Evolutionary conservation across 2,113 vertebrate genomes (phyloP), one percentile per base, ranked within the genome.

Genomic region (Xiphophorus maculatus): DNA sequence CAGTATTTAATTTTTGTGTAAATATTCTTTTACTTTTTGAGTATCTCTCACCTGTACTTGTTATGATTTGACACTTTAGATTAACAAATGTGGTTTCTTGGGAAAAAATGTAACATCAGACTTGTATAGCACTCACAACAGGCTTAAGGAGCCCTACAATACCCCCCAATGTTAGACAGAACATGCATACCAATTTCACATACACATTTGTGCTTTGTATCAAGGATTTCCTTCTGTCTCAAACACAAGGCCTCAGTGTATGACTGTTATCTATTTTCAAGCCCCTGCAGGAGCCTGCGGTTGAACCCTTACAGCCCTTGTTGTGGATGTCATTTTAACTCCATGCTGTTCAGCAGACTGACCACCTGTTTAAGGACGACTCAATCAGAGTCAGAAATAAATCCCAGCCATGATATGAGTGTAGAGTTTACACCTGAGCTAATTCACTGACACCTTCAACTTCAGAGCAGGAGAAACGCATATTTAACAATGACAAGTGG

Each of bases 301-400:
- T 89, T 93, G 91, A 94, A 94, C 93, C 92, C 91, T 94, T 93
- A 91, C 78, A 89, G 87, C 83, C 82, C 87, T 81, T 73, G 84
- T 91, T 90, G 87, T 85, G 88, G 88, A 94, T 94, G 93, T 92
- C 90, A 94, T 93, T 93, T 94, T 93, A 91, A 92, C 92, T 92
- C 83, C 73, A 83, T 87, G 90, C 91, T 85, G 85, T 89, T 91
- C 84, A 88, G 79, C 87, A 82, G 63, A 80, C 69, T 90, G 90
- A 91, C 93, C 94, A 94, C 93, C 93, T 95, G 93, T 94, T 94
- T 91, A 92, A 81, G 82, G 84, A 86, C 90, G 64, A 90, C 80
- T 85, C 88, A 67, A 82, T 78, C 76, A 79, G 30, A 14, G 15
- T 8, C 9, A 35, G 33, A 22, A 71, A 61, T 85, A 69, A 79